These are phyloP conservation scores for Muscicapa comitata DNA, from an alignment of 2,797 vertebrate species.

Conservation along the genomic window DNA sequence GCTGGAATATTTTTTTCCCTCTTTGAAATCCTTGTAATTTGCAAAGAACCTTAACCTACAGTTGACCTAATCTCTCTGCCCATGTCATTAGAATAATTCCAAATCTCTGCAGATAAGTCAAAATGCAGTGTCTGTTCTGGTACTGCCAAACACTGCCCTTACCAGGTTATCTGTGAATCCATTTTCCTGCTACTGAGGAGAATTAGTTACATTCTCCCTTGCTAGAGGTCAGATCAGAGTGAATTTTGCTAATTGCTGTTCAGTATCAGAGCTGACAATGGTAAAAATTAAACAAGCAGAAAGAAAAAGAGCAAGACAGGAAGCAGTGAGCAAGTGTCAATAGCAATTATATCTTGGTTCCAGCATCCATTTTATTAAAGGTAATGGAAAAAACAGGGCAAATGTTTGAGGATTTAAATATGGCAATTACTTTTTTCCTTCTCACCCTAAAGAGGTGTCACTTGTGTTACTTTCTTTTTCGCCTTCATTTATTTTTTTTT, in stretches of 20 bases:
- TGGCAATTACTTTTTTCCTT: neutral
- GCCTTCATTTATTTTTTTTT: neutral
- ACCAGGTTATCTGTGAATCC: neutral
- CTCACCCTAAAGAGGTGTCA: neutral
- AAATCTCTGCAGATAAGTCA: constrained; percentile 24
- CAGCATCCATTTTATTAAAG: neutral
- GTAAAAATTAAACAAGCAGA: constrained; percentile 31
- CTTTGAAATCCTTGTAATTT: constrained; percentile 15
- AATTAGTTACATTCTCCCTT: neutral
- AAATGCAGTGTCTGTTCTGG: neutral
- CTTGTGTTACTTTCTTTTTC: neutral
- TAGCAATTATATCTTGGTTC: neutral
- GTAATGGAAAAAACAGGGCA: neutral
- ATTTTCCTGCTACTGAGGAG: neutral
- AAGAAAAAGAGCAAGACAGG: neutral
- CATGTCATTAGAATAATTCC: constrained; percentile 22
- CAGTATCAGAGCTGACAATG: neutral
- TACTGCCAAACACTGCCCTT: neutral
- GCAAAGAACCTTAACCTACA: constrained; percentile 16
- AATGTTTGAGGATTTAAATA: neutral
- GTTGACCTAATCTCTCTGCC: constrained; percentile 23
- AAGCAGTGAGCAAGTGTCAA: neutral
- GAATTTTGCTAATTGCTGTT: constrained; percentile 34
- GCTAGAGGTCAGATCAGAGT: constrained; percentile 17
- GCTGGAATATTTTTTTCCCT: neutral